These are phyloP conservation scores for Echinops telfairi DNA, from an alignment of 2,113 vertebrate species.

Conservation along the genomic window DNA sequence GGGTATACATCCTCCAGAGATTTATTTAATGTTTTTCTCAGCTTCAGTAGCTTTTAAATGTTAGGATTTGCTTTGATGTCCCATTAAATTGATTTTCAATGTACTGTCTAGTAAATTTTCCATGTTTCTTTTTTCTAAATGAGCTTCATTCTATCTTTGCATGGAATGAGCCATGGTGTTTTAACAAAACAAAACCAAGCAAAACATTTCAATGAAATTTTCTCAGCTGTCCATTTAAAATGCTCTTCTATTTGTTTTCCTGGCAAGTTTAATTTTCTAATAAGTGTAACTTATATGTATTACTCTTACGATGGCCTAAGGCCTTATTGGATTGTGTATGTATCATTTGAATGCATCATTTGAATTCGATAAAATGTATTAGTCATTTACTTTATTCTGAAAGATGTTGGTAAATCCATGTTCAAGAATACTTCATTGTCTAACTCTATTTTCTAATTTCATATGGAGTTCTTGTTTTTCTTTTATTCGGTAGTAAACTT, in stretches of 20 bases:
- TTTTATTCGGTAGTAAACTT: neutral
- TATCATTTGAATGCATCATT: neutral
- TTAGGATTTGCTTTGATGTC: constrained; percentile 18
- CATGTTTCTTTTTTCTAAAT: constrained; percentile 6
- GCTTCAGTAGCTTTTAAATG: constrained; percentile 3
- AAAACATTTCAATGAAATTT: neutral
- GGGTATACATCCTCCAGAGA: neutral
- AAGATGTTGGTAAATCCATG: neutral
- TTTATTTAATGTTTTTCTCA: neutral
- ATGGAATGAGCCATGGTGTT: constrained; percentile 4
- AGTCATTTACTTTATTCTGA: neutral
- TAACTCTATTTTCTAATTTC: neutral
- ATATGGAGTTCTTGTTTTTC: neutral
- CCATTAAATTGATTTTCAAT: constrained; percentile 52
- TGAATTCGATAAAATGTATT: constrained; percentile 3
- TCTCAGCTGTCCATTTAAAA: neutral
- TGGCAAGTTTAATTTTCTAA: constrained; percentile 3
- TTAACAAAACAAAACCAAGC: constrained; percentile 27
- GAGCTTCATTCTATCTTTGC: neutral
- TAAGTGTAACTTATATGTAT: neutral
- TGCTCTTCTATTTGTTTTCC: neutral
- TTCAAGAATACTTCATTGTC: neutral
- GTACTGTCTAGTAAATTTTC: constrained; percentile 31
- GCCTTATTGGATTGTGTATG: neutral
- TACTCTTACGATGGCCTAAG: neutral